phyloP scores from a whole-genome alignment of 2,797 vertebrate species.

The Diplodus puntazzo region DNA sequence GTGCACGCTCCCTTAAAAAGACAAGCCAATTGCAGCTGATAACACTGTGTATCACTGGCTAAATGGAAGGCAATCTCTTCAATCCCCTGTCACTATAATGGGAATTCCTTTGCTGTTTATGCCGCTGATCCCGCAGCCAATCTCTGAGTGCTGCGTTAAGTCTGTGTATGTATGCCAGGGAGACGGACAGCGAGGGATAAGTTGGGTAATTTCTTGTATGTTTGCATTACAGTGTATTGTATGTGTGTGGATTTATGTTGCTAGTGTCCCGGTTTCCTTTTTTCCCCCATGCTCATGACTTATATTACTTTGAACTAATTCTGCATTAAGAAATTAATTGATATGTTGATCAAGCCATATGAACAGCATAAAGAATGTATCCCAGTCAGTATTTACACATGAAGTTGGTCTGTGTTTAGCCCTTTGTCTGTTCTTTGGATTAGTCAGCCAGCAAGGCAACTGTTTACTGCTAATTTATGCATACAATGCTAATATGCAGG shows the following conservation, averaged over 20 bases:
- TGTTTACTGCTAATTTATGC: neutral
- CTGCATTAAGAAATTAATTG: neutral
- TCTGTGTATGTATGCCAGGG: constrained; percentile 19
- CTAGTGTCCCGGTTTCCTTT: neutral
- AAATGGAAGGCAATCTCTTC: constrained; percentile 58
- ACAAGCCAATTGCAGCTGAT: constrained; percentile 50
- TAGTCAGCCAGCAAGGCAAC: neutral
- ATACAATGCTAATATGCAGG: neutral
- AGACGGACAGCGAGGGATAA: neutral
- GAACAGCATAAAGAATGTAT: neutral
- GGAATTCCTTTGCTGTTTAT: constrained; percentile 69
- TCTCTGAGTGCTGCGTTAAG: constrained; percentile 3
- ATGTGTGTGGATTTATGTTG: constrained; percentile 15
- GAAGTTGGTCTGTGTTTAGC: neutral
- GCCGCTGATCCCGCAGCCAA: constrained; percentile 47
- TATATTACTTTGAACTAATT: neutral
- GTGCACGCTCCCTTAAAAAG: constrained; percentile 4
- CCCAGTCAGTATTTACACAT: neutral
- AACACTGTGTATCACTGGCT: constrained; percentile 50
- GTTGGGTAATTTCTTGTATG: constrained; percentile 10
- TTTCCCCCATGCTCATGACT: neutral
- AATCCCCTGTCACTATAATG: constrained; percentile 61
- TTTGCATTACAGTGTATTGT: neutral
- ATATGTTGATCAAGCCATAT: neutral
- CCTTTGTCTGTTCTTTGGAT: neutral